phyloP scores from a whole-genome alignment of 1,140 invertebrate genomes.

The Tribolium castaneum region DNA sequence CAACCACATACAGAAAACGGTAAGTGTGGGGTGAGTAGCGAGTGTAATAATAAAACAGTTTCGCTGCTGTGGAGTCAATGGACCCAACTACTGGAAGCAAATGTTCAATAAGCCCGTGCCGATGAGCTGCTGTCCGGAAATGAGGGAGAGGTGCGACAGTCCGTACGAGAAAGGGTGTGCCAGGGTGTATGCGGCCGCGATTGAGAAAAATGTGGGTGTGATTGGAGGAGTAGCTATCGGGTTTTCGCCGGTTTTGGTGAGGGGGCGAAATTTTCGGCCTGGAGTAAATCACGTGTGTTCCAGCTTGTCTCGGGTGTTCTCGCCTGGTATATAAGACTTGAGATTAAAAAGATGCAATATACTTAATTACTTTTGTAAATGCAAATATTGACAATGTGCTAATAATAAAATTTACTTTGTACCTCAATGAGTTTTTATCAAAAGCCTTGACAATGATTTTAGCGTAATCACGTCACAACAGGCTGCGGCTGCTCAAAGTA shows the following conservation, averaged over 20 bases:
- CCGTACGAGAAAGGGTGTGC: conserved; percentile 28
- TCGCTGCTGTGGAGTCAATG: conserved; percentile 9
- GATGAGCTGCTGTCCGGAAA: neutral
- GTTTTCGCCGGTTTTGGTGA: neutral
- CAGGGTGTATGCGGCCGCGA: neutral
- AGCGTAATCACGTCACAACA: too few species aligned
- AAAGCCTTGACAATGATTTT: neutral
- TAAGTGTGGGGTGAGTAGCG: neutral
- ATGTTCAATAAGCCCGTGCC: neutral
- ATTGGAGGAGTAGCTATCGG: conserved; percentile 33
- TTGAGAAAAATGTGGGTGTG: conserved; percentile 9
- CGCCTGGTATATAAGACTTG: conserved; percentile 25
- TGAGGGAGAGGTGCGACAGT: neutral
- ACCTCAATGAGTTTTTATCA: neutral
- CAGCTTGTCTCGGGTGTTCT: conserved; percentile 8
- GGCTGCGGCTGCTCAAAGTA: too few species aligned
- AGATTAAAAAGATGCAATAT: conserved; percentile 15
- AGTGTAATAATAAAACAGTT: neutral
- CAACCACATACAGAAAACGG: conserved; percentile 18
- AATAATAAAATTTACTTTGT: neutral
- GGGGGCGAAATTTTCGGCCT: neutral
- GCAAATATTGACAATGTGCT: neutral
- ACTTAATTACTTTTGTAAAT: neutral
- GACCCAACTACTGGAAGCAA: conserved; percentile 24
- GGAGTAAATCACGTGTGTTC: neutral